Evolutionary conservation across 2,113 vertebrate species (phyloP).

Genomic region (Panurus biarmicus): DNA sequence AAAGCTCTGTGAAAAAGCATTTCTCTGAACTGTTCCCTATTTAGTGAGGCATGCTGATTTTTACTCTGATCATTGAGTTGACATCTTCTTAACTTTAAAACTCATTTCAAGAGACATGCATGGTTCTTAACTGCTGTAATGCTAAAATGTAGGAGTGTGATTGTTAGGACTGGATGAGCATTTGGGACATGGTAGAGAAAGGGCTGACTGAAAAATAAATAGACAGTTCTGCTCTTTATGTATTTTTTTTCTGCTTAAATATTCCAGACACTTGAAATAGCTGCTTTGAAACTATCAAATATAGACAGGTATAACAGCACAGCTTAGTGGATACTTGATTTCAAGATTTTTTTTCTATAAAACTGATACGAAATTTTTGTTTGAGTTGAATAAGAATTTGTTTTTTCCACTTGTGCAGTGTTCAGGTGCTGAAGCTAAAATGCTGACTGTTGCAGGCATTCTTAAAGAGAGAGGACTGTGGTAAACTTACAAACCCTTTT

Average conservation of each 20-base stretch:
- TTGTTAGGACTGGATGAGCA: not conserved
- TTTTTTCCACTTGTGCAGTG: not conserved
- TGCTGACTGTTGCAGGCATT: not conserved
- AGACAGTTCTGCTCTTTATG: not conserved
- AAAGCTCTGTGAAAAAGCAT: constrained; percentile 34
- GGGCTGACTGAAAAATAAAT: not conserved
- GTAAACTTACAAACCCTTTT: not conserved
- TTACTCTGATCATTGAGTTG: constrained; percentile 58
- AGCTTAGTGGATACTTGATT: not conserved
- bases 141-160: not conserved
- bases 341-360: not conserved
- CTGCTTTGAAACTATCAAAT: not conserved
- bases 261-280: not conserved
- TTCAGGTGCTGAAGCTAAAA: not conserved
- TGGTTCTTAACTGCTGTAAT: constrained; percentile 24
- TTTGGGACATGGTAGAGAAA: not conserved
- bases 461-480: not conserved
- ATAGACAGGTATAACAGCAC: not conserved
- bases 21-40: constrained; percentile 49
- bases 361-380: not conserved
- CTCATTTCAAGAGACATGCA: constrained; percentile 32
- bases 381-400: not conserved
- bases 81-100: constrained; percentile 35
- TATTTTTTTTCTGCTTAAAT: not conserved
- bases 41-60: not conserved